Evolutionary conservation across 2,888 invertebrate species (phyloP), one percentile per base, ranked within the genome.

Genomic region (Ethmia dodecea): DNA sequence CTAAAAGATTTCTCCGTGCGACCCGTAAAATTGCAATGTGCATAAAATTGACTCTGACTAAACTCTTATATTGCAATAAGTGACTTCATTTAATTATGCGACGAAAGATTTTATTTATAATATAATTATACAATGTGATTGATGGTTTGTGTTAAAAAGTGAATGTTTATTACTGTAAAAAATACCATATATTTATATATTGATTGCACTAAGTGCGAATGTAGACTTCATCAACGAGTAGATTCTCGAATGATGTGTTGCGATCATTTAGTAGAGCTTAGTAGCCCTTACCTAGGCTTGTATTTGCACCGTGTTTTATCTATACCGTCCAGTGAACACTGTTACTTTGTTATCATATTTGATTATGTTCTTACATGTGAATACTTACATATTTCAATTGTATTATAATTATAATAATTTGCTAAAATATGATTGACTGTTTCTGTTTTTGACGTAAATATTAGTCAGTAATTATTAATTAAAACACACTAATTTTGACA

Each of bases 301-400:
- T 33, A 42, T 65, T 55, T 60, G 67, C 76, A 76, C 71, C 66
- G 64, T 63, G 55, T 65, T 67, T 72, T 73, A 63, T 77, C 62
- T 73, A 79, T 70, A 81, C 83, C 83, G 83, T 84, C 83, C 83
- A 84, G 79, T 81, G 72, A 78, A 66, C 55, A 58, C 55, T 54
- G 45, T 60, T 48, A 60, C 52, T 50, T 52, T 59, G 59, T 55
- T 49, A 51, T 55, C 56, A 58, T 60, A 48, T n/a, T n/a, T n/a
- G n/a, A n/a, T n/a, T n/a, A n/a, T n/a, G n/a, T n/a, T n/a, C n/a
- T n/a, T n/a, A n/a, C n/a, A n/a, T n/a, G n/a, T n/a, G n/a, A n/a
- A n/a, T n/a, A n/a, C n/a, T n/a, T n/a, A n/a, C n/a, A n/a, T n/a
- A n/a, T n/a, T n/a, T n/a, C n/a, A n/a, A n/a, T n/a, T n/a, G n/a